Conservation (phyloP, 2,113 vertebrate genomes). For the Enhydra lutris region DNA sequence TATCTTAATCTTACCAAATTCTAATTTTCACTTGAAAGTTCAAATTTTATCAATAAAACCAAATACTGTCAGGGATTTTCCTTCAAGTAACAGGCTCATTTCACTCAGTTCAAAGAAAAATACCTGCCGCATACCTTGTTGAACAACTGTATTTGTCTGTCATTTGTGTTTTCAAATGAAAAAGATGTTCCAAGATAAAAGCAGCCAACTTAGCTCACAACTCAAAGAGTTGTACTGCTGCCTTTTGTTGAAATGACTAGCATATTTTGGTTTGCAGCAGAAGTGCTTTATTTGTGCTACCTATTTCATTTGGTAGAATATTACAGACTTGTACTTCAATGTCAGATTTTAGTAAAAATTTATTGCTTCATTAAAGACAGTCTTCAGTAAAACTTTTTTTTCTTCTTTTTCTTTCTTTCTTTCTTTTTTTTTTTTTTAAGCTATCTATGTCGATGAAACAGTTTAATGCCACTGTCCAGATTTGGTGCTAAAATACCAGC, state of each 20-base stretch:
- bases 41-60: background rate
- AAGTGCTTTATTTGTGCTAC: background rate
- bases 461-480: background rate
- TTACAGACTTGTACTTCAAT: background rate
- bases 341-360: constrained; percentile 14
- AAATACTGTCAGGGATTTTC: background rate
- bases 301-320: background rate
- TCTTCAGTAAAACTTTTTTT: background rate
- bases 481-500: background rate
- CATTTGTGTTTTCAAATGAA: constrained; percentile 9
- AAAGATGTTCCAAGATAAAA: background rate
- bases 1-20: background rate
- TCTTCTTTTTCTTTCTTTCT: background rate
- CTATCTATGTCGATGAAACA: background rate
- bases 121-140: background rate
- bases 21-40: background rate
- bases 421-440: background rate
- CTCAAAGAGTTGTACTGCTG: background rate
- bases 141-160: background rate
- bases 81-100: background rate
- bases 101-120: background rate
- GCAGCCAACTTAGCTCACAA: background rate
- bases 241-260: background rate
- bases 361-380: background rate
- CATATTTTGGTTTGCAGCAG: background rate